phyloP scores from a whole-genome alignment of 2,113 vertebrate species.

The Baryphthengus martii region DNA sequence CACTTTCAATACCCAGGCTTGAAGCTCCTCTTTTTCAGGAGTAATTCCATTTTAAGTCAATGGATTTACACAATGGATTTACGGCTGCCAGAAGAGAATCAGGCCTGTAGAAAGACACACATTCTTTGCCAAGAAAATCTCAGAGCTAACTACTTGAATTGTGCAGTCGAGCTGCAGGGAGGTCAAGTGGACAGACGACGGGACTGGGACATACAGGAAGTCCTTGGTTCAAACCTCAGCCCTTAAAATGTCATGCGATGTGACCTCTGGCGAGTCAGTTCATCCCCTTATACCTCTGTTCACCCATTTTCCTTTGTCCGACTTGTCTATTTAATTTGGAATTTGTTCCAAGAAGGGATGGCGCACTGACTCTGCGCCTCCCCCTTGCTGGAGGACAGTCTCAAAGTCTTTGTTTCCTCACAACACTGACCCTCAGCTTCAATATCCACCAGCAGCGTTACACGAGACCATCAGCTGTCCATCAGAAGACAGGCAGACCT shows the following conservation, averaged over 20 bases:
- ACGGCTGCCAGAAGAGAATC: constrained; percentile 57
- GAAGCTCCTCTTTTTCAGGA: constrained; percentile 21
- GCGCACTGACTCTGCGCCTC: neutral
- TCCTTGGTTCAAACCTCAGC: constrained; percentile 11
- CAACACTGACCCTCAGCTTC: neutral
- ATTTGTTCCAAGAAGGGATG: neutral
- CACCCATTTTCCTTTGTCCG: neutral
- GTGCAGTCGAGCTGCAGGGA: constrained; percentile 58
- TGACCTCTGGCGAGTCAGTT: constrained; percentile 23
- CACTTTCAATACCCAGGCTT: neutral
- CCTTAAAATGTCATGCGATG: neutral
- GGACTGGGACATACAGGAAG: constrained; percentile 5
- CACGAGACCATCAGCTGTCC: neutral
- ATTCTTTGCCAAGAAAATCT: constrained; percentile 58
- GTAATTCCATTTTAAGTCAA: constrained; percentile 57
- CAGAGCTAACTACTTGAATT: constrained; percentile 65
- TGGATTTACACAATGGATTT: constrained; percentile 68
- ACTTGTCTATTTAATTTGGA: constrained; percentile 14
- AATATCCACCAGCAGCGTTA: neutral
- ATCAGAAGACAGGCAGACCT: neutral
- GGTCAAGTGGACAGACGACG: constrained; percentile 55
- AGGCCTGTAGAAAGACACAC: constrained; percentile 45
- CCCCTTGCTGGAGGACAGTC: neutral
- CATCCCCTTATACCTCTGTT: neutral
- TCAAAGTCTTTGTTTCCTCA: neutral